These are phyloP conservation scores for Hippopotamyrus pictus DNA, from an alignment of 2,797 vertebrate species.

Conservation along the genomic window DNA sequence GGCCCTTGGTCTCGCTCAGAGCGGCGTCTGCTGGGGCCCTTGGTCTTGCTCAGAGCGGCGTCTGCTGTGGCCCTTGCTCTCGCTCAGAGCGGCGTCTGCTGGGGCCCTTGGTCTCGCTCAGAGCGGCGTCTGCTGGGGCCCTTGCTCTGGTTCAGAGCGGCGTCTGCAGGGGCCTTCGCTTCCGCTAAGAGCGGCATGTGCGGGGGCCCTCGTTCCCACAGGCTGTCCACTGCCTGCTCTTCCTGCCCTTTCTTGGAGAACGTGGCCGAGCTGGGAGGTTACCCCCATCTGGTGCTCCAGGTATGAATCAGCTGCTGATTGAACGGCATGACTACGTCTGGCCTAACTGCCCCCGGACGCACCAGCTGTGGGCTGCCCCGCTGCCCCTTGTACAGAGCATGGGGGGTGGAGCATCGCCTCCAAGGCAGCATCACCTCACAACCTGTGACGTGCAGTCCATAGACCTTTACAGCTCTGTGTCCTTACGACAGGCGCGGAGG, in stretches of 20 bases:
- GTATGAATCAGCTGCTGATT: not conserved
- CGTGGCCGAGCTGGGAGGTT: not conserved
- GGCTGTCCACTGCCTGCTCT: not conserved
- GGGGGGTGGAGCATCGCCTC: not conserved
- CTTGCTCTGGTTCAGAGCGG: too few species aligned
- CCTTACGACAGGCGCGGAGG: not conserved
- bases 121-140: not conserved
- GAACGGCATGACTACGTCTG: not conserved
- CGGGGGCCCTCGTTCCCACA: not conserved
- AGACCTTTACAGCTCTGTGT: slow-evolving; percentile 7
- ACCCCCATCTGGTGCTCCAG: not conserved
- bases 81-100: not conserved
- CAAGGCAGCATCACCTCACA: not conserved
- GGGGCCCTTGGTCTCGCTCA: not conserved
- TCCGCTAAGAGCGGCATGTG: accelerated
- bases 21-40: too few species aligned
- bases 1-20: too few species aligned
- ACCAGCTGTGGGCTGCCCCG: not conserved
- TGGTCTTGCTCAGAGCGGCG: not conserved
- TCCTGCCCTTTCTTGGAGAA: not conserved
- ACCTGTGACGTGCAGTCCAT: not conserved
- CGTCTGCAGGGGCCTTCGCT: not conserved
- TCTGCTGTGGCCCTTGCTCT: not conserved
- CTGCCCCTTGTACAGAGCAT: not conserved
- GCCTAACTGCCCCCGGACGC: not conserved